These are phyloP conservation scores for Bettongia penicillata DNA, from an alignment of 2,113 vertebrate genomes.

Conservation along the genomic window DNA sequence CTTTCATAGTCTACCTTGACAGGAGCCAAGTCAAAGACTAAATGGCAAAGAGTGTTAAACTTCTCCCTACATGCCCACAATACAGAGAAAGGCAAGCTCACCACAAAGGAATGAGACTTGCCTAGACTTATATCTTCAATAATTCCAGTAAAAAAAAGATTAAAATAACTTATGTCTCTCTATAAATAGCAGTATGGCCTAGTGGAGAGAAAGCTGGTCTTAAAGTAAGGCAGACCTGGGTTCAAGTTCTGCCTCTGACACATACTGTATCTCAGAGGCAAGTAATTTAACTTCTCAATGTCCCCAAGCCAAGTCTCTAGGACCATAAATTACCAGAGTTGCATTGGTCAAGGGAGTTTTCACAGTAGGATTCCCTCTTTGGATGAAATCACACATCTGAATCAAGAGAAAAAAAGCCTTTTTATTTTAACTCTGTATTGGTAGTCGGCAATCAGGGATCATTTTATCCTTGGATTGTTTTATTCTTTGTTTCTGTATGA, in stretches of 20 bases:
- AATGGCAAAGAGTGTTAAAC: conserved; percentile 53
- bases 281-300: neutral
- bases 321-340: neutral
- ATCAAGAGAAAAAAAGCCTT: neutral
- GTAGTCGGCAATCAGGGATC: neutral
- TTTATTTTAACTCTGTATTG: conserved; percentile 41
- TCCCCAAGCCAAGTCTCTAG: neutral
- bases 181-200: neutral
- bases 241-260: neutral
- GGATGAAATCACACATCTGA: neutral
- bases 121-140: conserved; percentile 46
- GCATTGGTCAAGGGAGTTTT: neutral
- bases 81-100: conserved; percentile 44
- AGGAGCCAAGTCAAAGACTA: conserved; percentile 57
- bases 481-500: neutral
- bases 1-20: conserved; percentile 25
- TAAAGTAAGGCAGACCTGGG: neutral
- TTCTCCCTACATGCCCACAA: conserved; percentile 22
- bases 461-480: conserved; percentile 29
- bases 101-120: conserved; percentile 62
- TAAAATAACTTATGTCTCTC: conserved; percentile 52
- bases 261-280: neutral
- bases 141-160: conserved; percentile 38
- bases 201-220: neutral
- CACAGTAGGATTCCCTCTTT: neutral